A percentile compares a stretch with the other conserved stretches of the same genome.
Conservation (phyloP, 2,888 invertebrate genomes). For the Oegoconia quadripuncta region DNA sequence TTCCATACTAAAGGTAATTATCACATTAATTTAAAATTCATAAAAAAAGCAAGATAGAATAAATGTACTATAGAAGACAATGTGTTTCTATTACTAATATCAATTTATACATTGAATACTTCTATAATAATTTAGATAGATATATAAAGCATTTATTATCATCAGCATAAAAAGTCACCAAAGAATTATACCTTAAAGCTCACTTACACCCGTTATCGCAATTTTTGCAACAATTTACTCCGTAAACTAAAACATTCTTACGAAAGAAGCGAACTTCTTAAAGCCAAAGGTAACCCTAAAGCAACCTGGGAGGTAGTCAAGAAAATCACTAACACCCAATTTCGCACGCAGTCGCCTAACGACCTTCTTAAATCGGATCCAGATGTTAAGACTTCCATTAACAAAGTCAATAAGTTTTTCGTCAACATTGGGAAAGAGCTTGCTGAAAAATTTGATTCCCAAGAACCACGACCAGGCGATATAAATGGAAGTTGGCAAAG, state of each 20-base stretch:
- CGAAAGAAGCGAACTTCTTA: slow-evolving; percentile 6
- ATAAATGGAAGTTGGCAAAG: neutral
- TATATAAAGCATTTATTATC: too few species aligned
- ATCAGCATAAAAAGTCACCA: neutral
- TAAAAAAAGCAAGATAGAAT: too few species aligned
- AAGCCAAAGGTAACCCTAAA: neutral
- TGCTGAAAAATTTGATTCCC: neutral
- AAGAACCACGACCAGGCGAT: neutral
- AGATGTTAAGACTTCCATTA: neutral
- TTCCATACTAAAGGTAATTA: too few species aligned
- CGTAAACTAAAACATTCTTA: neutral
- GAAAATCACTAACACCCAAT: neutral
- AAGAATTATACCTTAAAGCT: neutral
- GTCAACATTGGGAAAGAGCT: neutral
- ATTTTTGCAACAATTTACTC: neutral
- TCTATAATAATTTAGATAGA: too few species aligned
- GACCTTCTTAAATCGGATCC: neutral
- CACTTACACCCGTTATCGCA: neutral
- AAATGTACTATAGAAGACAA: too few species aligned
- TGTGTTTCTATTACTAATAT: too few species aligned
- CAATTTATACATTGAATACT: too few species aligned
- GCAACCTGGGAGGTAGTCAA: neutral
- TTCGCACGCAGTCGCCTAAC: neutral
- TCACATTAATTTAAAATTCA: too few species aligned
- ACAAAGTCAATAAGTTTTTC: neutral